phyloP scores from a whole-genome alignment of 2,797 vertebrate genomes.

The Chrysolophus pictus region DNA sequence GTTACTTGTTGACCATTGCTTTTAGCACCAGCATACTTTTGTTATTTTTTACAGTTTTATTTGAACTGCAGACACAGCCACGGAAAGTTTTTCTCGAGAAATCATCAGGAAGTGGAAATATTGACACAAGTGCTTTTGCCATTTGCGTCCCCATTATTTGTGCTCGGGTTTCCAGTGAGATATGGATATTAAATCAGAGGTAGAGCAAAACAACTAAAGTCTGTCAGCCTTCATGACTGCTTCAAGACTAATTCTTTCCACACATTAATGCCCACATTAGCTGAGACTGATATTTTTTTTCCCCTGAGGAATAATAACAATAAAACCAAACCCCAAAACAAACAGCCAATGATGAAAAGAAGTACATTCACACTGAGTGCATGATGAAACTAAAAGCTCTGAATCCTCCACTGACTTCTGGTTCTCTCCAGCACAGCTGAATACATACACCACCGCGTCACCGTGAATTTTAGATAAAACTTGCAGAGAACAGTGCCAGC shows the following conservation, averaged over 20 bases:
- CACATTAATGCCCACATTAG: background rate
- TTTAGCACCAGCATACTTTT: background rate
- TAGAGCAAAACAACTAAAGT: background rate
- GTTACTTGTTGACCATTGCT: background rate
- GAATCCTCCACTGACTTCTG: background rate
- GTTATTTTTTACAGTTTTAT: background rate
- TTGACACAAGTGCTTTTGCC: background rate
- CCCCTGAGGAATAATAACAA: background rate
- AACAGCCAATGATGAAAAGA: background rate
- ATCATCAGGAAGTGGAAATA: slow-evolving; percentile 8
- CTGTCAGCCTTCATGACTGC: background rate
- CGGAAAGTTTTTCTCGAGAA: background rate
- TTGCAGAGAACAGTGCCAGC: slow-evolving; percentile 3
- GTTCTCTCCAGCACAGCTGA: background rate
- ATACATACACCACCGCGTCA: background rate
- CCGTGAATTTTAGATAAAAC: background rate
- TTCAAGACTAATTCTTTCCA: background rate
- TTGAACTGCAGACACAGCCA: background rate
- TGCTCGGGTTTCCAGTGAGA: slow-evolving; percentile 6
- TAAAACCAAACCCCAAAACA: background rate
- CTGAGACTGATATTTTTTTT: background rate
- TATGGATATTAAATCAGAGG: background rate
- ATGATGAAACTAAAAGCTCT: background rate
- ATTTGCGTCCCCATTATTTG: background rate
- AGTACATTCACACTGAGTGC: background rate